Conservation (phyloP, 2,888 invertebrate genomes). For the Leucophenga maculata region DNA sequence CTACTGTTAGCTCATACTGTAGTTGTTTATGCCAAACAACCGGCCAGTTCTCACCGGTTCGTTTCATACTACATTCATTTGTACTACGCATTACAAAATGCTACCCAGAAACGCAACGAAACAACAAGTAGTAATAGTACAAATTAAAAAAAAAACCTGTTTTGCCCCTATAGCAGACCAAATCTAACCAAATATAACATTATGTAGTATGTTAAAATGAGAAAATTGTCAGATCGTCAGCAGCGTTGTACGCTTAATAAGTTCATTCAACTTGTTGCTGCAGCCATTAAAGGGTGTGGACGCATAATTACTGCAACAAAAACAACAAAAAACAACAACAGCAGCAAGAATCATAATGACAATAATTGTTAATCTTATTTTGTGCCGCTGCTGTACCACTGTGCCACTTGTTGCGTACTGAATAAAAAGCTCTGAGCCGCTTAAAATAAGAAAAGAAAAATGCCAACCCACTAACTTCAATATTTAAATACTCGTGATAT, state of each 20-base stretch:
- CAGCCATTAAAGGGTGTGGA: conserved; percentile 30
- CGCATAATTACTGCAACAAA: conserved; percentile 39
- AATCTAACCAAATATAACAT: background rate
- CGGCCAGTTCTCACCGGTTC: conserved; percentile 12
- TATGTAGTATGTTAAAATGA: too few species aligned
- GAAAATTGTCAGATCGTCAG: conserved; percentile 7
- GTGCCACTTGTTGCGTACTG: conserved; percentile 42
- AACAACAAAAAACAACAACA: conserved; percentile 27
- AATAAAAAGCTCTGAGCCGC: conserved; percentile 13
- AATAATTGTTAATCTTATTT: conserved; percentile 2
- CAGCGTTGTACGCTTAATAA: conserved; percentile 4
- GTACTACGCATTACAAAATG: conserved; percentile 11
- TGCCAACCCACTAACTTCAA: conserved; percentile 14
- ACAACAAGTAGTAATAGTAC: background rate
- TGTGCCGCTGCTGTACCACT: conserved; percentile 17
- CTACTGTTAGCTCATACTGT: background rate
- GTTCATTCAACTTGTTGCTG: conserved; percentile 53
- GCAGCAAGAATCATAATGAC: conserved; percentile 29
- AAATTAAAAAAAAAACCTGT: background rate
- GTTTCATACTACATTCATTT: background rate
- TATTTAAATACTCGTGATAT: background rate
- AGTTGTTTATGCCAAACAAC: background rate
- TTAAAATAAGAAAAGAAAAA: background rate
- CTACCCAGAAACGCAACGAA: background rate
- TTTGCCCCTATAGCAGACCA: background rate